Conservation (phyloP, 2,113 vertebrate species). For the Nesoenas mayeri region DNA sequence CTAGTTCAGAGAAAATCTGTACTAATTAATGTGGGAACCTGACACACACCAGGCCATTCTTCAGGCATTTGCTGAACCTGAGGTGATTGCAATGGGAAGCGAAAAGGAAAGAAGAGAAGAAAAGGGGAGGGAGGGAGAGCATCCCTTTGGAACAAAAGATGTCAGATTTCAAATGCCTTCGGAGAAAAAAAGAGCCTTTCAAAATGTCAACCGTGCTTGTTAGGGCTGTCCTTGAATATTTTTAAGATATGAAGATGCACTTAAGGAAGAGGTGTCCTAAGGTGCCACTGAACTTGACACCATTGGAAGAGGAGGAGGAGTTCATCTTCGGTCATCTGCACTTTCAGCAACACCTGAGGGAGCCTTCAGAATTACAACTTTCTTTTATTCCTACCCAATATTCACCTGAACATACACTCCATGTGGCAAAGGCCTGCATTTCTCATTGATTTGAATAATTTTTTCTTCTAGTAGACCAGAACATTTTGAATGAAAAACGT, state of each 20-base stretch:
- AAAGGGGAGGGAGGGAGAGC: constrained; percentile 22
- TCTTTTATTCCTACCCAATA: not conserved
- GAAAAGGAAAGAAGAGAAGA: constrained; percentile 33
- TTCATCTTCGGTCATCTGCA: not conserved
- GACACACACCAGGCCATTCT: constrained; percentile 19
- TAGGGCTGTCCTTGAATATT: constrained; percentile 22
- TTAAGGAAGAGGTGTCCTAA: constrained; percentile 9
- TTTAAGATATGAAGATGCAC: constrained; percentile 23
- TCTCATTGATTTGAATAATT: not conserved
- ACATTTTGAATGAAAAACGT: not conserved
- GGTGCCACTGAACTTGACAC: not conserved
- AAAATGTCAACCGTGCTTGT: constrained; percentile 1
- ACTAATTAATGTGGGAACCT: constrained; percentile 56
- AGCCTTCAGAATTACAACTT: not conserved
- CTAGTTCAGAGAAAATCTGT: constrained; percentile 37
- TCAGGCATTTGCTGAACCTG: constrained; percentile 36
- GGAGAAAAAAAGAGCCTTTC: not conserved
- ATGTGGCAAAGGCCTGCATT: not conserved
- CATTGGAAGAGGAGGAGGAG: not conserved
- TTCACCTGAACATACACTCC: not conserved
- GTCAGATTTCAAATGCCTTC: constrained; percentile 3
- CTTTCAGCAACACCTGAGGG: not conserved
- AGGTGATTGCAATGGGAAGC: constrained; percentile 19
- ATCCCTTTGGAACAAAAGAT: constrained; percentile 36
- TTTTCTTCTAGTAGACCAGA: not conserved